Percentiles rank a stretch among this genome's conserved stretches.
These are phyloP conservation scores for Hemicordylus capensis DNA, from an alignment of 2,113 vertebrate genomes.

Conservation along the genomic window DNA sequence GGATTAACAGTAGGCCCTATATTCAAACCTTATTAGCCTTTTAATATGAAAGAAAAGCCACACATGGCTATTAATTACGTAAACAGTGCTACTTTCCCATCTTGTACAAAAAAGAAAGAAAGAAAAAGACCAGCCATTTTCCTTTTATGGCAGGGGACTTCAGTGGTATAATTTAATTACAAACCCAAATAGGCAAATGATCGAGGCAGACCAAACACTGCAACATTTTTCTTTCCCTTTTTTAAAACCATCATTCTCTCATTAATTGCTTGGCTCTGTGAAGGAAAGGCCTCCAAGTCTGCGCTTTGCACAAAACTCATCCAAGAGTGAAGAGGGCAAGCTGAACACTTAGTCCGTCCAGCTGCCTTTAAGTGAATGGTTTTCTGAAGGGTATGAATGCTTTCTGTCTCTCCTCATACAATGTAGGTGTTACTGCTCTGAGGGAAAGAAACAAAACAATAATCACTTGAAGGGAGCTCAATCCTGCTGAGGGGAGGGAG, in stretches of 20 bases:
- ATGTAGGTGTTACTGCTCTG: slow-evolving; percentile 75
- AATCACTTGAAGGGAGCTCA: slow-evolving; percentile 51
- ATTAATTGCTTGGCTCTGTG: slow-evolving; percentile 55
- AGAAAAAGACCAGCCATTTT: neutral
- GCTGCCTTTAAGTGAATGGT: slow-evolving; percentile 77
- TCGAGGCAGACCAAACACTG: neutral
- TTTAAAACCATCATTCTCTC: slow-evolving; percentile 11
- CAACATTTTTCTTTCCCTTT: neutral
- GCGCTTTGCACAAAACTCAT: slow-evolving; percentile 80
- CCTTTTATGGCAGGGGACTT: neutral
- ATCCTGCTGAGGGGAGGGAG: slow-evolving; percentile 48
- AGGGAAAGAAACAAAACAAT: slow-evolving; percentile 62
- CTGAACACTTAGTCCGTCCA: slow-evolving; percentile 72
- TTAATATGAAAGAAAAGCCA: slow-evolving; percentile 20
- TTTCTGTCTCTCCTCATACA: slow-evolving; percentile 66
- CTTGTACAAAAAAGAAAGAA: neutral
- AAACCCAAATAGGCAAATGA: slow-evolving; percentile 26
- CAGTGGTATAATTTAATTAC: neutral
- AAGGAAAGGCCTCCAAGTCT: slow-evolving; percentile 54
- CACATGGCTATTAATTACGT: slow-evolving; percentile 24
- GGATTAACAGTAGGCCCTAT: slow-evolving; percentile 28
- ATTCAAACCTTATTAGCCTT: slow-evolving; percentile 45
- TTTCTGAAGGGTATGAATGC: slow-evolving; percentile 69
- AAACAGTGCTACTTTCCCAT: slow-evolving; percentile 1
- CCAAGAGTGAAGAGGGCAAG: slow-evolving; percentile 81